Conservation (phyloP, 2,888 invertebrate species). For the Aspidapion aeneum region DNA sequence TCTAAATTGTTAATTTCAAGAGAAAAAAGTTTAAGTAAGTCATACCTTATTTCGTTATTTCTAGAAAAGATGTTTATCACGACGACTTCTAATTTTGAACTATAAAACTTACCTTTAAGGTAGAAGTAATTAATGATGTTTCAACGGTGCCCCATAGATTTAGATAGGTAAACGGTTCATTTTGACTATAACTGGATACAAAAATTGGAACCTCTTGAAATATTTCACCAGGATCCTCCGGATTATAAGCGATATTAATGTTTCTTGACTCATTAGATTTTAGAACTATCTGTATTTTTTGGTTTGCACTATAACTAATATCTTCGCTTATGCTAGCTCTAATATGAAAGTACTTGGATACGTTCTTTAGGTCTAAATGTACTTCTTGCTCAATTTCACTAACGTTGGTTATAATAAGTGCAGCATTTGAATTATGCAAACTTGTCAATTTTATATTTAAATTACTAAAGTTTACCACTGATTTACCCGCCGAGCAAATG, state of each 20-base stretch:
- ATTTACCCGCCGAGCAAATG: constrained; percentile 13
- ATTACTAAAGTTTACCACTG: constrained; percentile 25
- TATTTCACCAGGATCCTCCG: constrained; percentile 33
- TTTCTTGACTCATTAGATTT: background rate
- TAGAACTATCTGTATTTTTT: background rate
- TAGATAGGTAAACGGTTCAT: constrained; percentile 41
- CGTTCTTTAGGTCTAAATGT: background rate
- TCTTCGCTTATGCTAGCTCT: background rate
- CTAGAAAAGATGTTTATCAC: too few species aligned
- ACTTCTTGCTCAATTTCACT: constrained; percentile 10
- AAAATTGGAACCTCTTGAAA: constrained; percentile 40
- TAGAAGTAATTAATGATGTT: constrained; percentile 34
- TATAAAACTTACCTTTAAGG: constrained; percentile 25
- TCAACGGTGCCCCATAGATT: constrained; percentile 36
- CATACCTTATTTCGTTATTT: too few species aligned
- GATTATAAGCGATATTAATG: constrained; percentile 13
- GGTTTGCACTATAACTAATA: background rate
- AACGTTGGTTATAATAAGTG: constrained; percentile 20
- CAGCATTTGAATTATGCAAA: background rate
- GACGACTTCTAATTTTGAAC: too few species aligned
- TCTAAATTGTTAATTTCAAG: too few species aligned
- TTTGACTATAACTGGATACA: constrained; percentile 36
- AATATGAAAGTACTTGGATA: background rate
- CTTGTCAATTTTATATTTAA: constrained; percentile 20
- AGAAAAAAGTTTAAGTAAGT: too few species aligned